A percentile compares a stretch with the other conserved stretches of the same genome.
Conservation (phyloP, 2,797 vertebrate species). For the Chelonia mydas region DNA sequence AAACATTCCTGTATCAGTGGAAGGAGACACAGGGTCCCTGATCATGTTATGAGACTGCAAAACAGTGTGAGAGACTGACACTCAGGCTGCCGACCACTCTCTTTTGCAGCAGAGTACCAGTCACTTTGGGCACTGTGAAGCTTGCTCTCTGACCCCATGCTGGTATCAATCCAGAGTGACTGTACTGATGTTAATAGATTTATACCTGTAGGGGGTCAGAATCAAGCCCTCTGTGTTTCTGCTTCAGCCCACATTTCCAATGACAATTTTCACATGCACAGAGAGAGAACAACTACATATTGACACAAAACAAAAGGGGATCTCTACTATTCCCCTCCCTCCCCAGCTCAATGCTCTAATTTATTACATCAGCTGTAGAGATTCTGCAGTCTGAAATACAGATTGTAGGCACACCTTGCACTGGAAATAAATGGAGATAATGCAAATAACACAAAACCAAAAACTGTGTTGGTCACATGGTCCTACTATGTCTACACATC, state of each 20-base stretch:
- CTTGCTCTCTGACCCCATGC: neutral
- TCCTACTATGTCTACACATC: neutral
- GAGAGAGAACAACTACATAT: neutral
- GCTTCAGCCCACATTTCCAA: neutral
- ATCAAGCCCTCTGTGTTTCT: neutral
- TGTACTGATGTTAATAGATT: neutral
- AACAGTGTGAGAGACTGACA: neutral
- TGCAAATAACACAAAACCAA: neutral
- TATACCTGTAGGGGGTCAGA: neutral
- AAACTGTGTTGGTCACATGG: neutral
- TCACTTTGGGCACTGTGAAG: rapidly evolving
- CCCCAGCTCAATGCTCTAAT: neutral
- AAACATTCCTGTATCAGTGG: rapidly evolving
- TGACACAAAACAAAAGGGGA: rapidly evolving
- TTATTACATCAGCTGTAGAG: neutral
- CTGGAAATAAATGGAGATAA: neutral
- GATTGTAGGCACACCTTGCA: neutral
- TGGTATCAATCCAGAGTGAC: neutral
- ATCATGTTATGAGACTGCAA: neutral
- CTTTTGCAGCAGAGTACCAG: neutral
- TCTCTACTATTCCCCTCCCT: neutral
- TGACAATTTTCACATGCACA: neutral
- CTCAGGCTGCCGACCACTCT: neutral
- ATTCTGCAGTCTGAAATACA: neutral
- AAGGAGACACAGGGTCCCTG: neutral